Evolutionary conservation across 2,113 vertebrate genomes (phyloP).

Genomic region (Chlorodrepanis virens): DNA sequence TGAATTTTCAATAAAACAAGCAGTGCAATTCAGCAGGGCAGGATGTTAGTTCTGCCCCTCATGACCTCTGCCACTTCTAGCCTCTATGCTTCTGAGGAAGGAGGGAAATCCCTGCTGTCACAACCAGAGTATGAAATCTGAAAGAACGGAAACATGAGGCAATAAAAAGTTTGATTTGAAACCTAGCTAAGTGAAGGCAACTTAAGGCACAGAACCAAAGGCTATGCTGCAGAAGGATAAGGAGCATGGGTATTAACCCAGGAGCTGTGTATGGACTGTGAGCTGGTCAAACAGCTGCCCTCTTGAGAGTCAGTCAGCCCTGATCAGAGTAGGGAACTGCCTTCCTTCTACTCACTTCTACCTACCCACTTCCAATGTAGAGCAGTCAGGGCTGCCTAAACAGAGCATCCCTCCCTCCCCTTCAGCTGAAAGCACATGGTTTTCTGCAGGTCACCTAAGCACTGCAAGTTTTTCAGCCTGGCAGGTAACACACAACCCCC

Average conservation of each 20-base stretch:
- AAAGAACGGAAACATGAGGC: not conserved
- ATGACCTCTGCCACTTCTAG: not conserved
- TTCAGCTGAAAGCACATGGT: not conserved
- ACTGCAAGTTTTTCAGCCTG: not conserved
- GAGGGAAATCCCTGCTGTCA: not conserved
- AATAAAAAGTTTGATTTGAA: not conserved
- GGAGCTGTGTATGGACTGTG: not conserved
- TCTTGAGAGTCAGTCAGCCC: not conserved
- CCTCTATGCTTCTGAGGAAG: not conserved
- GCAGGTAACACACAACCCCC: not conserved
- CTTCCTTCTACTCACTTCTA: not conserved
- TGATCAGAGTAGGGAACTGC: not conserved
- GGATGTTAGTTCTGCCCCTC: not conserved
- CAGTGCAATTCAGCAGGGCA: not conserved
- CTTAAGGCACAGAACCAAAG: not conserved
- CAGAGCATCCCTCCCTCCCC: not conserved
- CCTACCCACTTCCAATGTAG: not conserved
- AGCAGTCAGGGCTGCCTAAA: not conserved
- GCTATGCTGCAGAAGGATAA: not conserved
- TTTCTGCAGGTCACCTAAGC: not conserved
- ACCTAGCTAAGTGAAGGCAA: not conserved
- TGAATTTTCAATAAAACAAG: not conserved
- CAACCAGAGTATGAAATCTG: not conserved
- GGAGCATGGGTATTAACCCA: not conserved
- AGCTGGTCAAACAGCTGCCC: not conserved